A percentile compares a stretch with the other conserved stretches of the same genome.
These are phyloP conservation scores for Pyrgilauda ruficollis DNA, from an alignment of 2,113 vertebrate species.

Conservation along the genomic window DNA sequence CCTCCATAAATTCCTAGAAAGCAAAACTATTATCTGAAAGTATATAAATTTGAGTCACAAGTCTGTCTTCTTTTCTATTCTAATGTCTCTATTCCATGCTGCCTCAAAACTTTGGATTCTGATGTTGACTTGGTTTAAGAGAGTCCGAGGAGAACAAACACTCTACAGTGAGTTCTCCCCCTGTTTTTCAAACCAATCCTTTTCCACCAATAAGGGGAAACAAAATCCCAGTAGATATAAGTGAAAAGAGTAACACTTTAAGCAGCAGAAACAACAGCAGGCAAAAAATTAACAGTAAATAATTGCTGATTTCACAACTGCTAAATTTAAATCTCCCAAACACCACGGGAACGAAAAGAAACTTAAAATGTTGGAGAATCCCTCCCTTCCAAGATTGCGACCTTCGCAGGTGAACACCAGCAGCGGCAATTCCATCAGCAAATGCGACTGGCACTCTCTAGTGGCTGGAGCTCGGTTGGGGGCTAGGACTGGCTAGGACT, in stretches of 20 bases:
- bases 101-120: background rate
- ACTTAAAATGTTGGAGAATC: background rate
- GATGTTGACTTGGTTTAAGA: background rate
- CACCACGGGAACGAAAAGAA: rapidly evolving
- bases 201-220: background rate
- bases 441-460: background rate
- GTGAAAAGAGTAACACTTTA: background rate
- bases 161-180: background rate
- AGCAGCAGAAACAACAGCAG: background rate
- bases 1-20: background rate
- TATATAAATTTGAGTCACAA: background rate
- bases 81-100: background rate
- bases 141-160: background rate
- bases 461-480: background rate
- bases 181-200: background rate
- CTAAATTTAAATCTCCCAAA: background rate
- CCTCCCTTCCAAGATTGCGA: background rate
- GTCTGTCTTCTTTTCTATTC: background rate
- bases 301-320: background rate
- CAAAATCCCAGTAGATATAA: too few species aligned
- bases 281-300: background rate
- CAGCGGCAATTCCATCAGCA: background rate
- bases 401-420: background rate
- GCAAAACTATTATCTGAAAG: background rate
- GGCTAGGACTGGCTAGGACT: background rate